These are phyloP conservation scores for Pogonus chalceus DNA, from an alignment of 1,140 invertebrate species.

Conservation along the genomic window DNA sequence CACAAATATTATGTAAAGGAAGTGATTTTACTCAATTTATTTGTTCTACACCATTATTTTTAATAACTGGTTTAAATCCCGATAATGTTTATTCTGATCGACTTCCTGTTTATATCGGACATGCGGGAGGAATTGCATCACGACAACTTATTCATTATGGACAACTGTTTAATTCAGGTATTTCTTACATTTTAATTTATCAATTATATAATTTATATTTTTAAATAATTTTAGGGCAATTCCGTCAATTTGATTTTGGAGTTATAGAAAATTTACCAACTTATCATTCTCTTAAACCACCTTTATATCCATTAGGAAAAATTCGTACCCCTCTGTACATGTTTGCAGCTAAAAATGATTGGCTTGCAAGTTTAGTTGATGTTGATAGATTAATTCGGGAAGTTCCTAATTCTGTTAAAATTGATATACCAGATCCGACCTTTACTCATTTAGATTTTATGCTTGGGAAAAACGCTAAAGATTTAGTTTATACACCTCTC, in stretches of 20 bases:
- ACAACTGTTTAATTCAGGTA: background rate
- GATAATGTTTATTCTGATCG: background rate
- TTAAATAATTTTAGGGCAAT: background rate
- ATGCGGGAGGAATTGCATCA: background rate
- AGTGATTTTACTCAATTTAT: background rate
- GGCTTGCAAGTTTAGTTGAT: background rate
- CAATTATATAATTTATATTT: background rate
- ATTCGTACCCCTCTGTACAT: background rate
- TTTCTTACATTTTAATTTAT: background rate
- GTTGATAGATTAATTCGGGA: background rate
- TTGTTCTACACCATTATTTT: background rate
- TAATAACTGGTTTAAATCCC: background rate
- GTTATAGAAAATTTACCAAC: background rate
- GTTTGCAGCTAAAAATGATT: background rate
- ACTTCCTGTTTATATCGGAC: background rate
- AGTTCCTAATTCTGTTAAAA: background rate
- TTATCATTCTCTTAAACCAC: background rate
- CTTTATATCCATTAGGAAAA: background rate
- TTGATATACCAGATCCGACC: background rate
- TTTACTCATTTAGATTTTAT: background rate
- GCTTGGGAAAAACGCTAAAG: background rate
- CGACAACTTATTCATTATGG: background rate
- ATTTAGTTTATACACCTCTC: background rate
- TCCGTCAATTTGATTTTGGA: background rate
- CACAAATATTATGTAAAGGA: background rate